Evolutionary conservation across 2,113 vertebrate species (phyloP), one percentile per base, ranked within the genome.

Genomic region (Chaetura pelagica): DNA sequence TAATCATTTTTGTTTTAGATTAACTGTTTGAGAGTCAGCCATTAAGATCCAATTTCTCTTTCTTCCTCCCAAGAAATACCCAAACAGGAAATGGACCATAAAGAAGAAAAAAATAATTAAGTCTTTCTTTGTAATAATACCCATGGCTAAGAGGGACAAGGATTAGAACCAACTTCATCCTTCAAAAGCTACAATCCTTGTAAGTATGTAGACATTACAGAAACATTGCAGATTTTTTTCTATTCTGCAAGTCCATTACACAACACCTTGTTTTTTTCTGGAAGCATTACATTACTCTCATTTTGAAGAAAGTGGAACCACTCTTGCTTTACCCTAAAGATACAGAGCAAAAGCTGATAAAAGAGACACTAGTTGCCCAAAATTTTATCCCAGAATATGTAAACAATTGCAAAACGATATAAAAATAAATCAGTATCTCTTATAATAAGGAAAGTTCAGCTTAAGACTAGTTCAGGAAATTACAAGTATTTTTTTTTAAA

Each of bases 401-500:
- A 54, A 73, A 83, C 23, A 79, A 40, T 55, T 82, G 7, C 20
- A 67, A 87, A 68, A 69, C 20, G 38, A 44, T 29, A 58, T 62
- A 72, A 14, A n/a, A 67, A 75, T 21, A 34, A 48, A 62, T 32
- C 4, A n/a, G 2, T 46, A 12, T 58, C 6, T 89, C 27, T 34
- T 64, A 30, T 67, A 5, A 21, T 22, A 82, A 46, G 14, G 7
- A 4, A 76, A 75, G 52, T 81, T 94, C 61, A 79, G 29, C 66
- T 89, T 26, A 93, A 74, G 66, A 97, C 63, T 86, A 83, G 44
- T 90, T 93, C 32, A 94, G 72, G 69, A 93, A 59, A 34, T 21
- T 59, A 57, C 40, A 86, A 29, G 11, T 15, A 46, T 62, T 6
- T 67, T 13, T 67, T 13, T 51, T 35, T 9, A 11, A 32, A 7